Evolutionary conservation across 1,140 invertebrate genomes (phyloP).

Genomic region (Epicauta chinensis): DNA sequence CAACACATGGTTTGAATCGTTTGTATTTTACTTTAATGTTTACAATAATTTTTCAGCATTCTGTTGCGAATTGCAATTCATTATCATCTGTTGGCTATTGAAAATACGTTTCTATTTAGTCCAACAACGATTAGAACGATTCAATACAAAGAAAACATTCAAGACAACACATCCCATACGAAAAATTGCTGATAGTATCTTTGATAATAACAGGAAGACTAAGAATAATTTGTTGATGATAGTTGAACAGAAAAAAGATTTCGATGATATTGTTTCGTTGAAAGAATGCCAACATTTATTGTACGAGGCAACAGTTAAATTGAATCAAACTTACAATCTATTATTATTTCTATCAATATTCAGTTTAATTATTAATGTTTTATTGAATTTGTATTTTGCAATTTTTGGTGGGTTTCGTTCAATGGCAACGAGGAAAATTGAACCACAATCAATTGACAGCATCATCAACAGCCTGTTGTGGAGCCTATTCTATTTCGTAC

Average conservation of each 20-base stretch:
- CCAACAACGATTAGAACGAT: background rate
- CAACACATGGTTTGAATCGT: background rate
- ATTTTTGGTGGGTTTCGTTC: background rate
- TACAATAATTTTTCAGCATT: conserved; percentile 1
- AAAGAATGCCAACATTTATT: background rate
- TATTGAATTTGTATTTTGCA: conserved; percentile 2
- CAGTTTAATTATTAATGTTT: background rate
- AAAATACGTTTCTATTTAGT: background rate
- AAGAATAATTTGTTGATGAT: background rate
- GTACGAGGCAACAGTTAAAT: background rate
- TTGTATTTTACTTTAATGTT: background rate
- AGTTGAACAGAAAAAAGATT: no score
- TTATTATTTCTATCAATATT: background rate
- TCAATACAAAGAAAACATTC: background rate
- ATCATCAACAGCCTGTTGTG: background rate
- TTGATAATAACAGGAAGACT: background rate
- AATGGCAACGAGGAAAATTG: background rate
- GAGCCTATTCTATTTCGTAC: background rate
- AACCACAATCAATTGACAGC: background rate
- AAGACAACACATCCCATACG: background rate
- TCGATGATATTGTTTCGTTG: background rate
- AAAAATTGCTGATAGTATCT: background rate
- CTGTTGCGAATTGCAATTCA: background rate
- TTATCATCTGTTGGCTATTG: background rate
- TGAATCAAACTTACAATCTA: background rate